Evolutionary conservation across 2,888 invertebrate species (phyloP).

Genomic region (Criorhina ranunculi): DNA sequence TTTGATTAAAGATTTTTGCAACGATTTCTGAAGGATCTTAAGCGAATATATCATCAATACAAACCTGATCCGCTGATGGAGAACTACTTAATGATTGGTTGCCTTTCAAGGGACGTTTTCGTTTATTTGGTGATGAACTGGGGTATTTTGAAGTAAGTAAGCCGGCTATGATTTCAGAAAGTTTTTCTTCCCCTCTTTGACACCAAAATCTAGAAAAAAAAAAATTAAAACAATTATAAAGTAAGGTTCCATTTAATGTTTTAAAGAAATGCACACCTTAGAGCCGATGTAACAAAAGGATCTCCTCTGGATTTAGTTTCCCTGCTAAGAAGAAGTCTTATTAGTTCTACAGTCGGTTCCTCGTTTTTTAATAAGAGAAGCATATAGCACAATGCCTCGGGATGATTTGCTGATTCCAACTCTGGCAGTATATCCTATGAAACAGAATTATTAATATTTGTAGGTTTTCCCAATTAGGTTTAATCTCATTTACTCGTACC

Average conservation of each 20-base stretch:
- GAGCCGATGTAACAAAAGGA: conserved; percentile 94
- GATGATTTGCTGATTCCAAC: conserved; percentile 92
- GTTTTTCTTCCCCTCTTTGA: conserved; percentile 95
- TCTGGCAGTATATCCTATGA: conserved; percentile 87
- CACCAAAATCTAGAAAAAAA: conserved; percentile 90
- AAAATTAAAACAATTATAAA: background rate
- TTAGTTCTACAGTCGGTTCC: conserved; percentile 93
- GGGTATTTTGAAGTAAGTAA: conserved; percentile 93
- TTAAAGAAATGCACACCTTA: conserved; percentile 87
- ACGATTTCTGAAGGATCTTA: too few species aligned
- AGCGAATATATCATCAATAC: conserved; percentile 27
- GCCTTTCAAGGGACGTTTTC: conserved; percentile 92
- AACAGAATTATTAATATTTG: too few species aligned
- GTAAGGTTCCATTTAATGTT: background rate
- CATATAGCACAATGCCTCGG: conserved; percentile 96
- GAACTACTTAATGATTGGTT: conserved; percentile 89
- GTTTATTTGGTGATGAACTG: conserved; percentile 94
- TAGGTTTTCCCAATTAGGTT: too few species aligned
- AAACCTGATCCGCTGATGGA: conserved; percentile 91
- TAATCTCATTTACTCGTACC: conserved; percentile 79
- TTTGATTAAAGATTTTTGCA: too few species aligned
- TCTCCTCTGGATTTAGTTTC: conserved; percentile 90
- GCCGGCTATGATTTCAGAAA: conserved; percentile 92
- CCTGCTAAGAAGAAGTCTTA: conserved; percentile 93
- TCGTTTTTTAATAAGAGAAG: conserved; percentile 96